A percentile compares a stretch with the other conserved stretches of the same genome.
These are phyloP conservation scores for Gymnoscopelus braueri DNA, from an alignment of 2,797 vertebrate species.

Conservation along the genomic window DNA sequence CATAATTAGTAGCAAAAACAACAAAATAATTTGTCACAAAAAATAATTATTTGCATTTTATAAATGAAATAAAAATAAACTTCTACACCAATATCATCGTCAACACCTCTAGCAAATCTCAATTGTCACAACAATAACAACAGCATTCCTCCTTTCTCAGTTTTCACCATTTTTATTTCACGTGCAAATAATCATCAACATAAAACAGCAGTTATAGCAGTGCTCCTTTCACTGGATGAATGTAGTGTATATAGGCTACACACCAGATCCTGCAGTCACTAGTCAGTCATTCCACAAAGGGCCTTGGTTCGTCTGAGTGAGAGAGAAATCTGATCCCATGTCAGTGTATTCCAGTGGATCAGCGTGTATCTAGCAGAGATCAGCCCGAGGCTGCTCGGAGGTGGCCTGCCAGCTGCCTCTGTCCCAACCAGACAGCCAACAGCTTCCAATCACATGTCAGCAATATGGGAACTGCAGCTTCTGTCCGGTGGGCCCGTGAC, in stretches of 20 bases:
- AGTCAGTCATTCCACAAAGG: conserved; percentile 52
- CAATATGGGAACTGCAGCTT: conserved; percentile 85
- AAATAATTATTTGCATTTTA: background rate
- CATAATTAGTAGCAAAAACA: no score
- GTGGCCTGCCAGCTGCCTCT: conserved; percentile 81
- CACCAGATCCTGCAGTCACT: background rate
- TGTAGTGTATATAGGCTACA: conserved; percentile 1
- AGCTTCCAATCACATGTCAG: conserved; percentile 85
- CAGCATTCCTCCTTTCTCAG: no score
- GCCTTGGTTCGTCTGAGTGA: conserved; percentile 50
- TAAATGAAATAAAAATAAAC: no score
- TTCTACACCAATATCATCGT: background rate
- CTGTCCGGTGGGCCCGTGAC: conserved; percentile 79
- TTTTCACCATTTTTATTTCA: conserved; percentile 1
- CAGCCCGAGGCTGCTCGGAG: conserved; percentile 72
- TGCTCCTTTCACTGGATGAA: conserved; percentile 42
- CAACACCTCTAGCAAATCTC: background rate
- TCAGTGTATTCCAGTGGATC: conserved; percentile 46
- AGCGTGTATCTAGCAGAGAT: conserved; percentile 50
- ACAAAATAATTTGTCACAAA: no score
- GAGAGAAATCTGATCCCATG: conserved; percentile 51
- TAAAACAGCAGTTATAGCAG: conserved; percentile 17
- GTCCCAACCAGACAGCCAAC: conserved; percentile 83
- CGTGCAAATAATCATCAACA: background rate
- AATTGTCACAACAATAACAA: background rate